Evolutionary conservation across 2,888 invertebrate species (phyloP).

Genomic region (Drosophila anomelani): DNA sequence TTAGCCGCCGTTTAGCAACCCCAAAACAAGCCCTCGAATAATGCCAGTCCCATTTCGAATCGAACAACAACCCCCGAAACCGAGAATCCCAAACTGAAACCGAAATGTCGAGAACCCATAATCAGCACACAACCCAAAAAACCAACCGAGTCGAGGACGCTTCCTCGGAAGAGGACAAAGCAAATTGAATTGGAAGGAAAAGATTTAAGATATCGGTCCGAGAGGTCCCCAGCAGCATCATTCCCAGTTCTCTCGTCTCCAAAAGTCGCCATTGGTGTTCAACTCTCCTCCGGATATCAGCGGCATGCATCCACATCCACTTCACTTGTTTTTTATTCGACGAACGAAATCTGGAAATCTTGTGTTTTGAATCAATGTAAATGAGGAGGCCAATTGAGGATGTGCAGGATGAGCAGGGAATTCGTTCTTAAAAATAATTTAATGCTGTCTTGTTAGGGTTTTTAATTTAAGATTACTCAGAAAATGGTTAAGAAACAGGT

Average conservation of each 20-base stretch:
- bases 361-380: constrained; percentile 12
- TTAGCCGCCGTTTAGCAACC: constrained; percentile 63
- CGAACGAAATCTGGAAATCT: constrained; percentile 3
- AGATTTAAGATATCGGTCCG: constrained; percentile 31
- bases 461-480: background rate
- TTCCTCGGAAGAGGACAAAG: constrained; percentile 44
- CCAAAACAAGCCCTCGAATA: constrained; percentile 32
- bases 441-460: too few relatives aligned
- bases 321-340: constrained; percentile 17
- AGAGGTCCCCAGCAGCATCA: constrained; percentile 4
- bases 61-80: constrained; percentile 38
- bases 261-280: constrained; percentile 40
- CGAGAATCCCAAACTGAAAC: constrained; percentile 1
- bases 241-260: constrained; percentile 9
- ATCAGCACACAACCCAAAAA: constrained; percentile 25
- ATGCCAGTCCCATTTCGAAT: constrained; percentile 35
- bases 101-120: constrained; percentile 24
- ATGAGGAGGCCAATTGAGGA: constrained; percentile 17
- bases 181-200: constrained; percentile 40
- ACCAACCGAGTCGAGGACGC: constrained; percentile 38
- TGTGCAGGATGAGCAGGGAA: background rate
- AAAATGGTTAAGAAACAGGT: background rate
- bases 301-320: constrained; percentile 22
- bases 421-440: too few relatives aligned
- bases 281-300: constrained; percentile 22